Evolutionary conservation across 2,888 invertebrate genomes (phyloP), one percentile per base, ranked within the genome.

Genomic region (Argyra leucocephala): DNA sequence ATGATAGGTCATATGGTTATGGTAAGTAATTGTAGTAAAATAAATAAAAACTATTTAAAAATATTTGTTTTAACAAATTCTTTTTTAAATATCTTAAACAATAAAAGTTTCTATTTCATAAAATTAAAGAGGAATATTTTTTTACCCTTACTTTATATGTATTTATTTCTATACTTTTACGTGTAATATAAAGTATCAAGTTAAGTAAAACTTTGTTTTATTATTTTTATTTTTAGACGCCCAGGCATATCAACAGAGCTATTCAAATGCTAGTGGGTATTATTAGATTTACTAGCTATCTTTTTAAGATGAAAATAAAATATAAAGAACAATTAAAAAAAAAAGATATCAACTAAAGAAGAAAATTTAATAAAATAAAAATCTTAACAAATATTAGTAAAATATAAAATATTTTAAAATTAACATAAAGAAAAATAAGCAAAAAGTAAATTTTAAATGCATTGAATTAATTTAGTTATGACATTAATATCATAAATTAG

Each of bases 1-100:
- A 80, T 70, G 80, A 78, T 65, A 73, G 80, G 65, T 74, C 78
- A 24, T 80, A 80, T 70, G 76, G 78, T 64, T 80, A 80, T 73
- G 79, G 80, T 80, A 74, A 75, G 77, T 76, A 24, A 15, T 22
- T 10, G 3, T n/a, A 31, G 31, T 31, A 7, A 10, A 31, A 31
- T 31, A 31, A 7, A 31, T 10, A 31, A 7, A 31, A 5, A 31
- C 31, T 7, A 10, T 31, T 31, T 31, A 7, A 31, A 31, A 31
- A 31, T 31, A 31, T 22, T 58, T 6, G 4, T n/a, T 5, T 21
- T 58, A 22, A 58, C n/a, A n/a, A n/a, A n/a, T n/a, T 57, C 15
- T 57, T 9, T 36, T 36, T 9, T 5, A 36, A 36, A 36, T 36
- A 36, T 36, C 36, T 9, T 9, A 36, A 9, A 10, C 36, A 36